A percentile compares a stretch with the other conserved stretches of the same genome.
phyloP scores from a whole-genome alignment of 2,797 vertebrate genomes.

The Platyrinchus mystaceus region DNA sequence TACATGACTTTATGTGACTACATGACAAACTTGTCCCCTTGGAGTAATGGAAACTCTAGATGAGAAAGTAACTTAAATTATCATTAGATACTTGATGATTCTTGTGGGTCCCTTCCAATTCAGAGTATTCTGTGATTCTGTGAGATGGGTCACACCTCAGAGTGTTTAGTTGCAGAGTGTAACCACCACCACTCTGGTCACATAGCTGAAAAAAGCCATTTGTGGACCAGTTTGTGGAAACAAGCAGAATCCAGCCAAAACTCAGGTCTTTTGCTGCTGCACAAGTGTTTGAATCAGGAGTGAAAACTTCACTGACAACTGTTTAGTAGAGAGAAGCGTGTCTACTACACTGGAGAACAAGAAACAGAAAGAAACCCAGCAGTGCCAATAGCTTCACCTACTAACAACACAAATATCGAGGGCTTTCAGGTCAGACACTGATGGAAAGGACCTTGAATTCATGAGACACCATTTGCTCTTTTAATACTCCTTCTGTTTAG shows the following conservation, averaged over 20 bases:
- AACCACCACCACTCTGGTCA: background rate
- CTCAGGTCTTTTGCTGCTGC: background rate
- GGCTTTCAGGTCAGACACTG: background rate
- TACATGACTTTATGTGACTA: background rate
- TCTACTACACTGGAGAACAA: background rate
- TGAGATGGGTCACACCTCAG: background rate
- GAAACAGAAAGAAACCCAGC: background rate
- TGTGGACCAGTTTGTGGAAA: background rate
- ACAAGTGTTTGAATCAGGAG: background rate
- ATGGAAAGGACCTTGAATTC: background rate
- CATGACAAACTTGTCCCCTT: background rate
- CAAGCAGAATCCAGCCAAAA: background rate
- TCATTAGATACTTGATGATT: background rate
- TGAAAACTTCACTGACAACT: background rate
- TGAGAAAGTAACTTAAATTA: background rate
- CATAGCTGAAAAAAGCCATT: background rate
- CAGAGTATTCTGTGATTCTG: background rate
- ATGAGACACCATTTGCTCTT: background rate
- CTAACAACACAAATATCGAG: accelerated
- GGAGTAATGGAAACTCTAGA: background rate
- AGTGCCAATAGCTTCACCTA: accelerated
- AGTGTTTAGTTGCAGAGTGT: background rate
- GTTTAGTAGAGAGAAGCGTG: background rate
- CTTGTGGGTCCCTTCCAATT: background rate
- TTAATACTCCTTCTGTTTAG: background rate